Evolutionary conservation across 2,888 invertebrate genomes (phyloP).

Genomic region (Andrena camellia): DNA sequence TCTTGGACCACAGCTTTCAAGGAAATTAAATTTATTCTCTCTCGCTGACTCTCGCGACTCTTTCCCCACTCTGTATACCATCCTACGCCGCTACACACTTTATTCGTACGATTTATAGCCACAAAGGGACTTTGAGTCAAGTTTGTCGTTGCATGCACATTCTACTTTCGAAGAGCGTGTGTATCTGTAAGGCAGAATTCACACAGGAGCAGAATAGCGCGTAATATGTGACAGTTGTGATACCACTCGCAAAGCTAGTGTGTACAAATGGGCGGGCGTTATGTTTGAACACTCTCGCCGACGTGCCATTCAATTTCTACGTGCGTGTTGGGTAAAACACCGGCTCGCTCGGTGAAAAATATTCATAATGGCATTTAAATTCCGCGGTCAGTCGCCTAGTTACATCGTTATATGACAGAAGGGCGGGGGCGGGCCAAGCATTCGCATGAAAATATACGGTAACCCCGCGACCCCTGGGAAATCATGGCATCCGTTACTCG

Average conservation of each 20-base stretch:
- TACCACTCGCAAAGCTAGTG: no score
- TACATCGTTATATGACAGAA: constrained; percentile 52
- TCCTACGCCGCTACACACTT: background rate
- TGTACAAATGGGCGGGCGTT: no score
- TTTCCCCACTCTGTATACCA: background rate
- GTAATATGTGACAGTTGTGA: no score
- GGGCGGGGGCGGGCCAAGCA: constrained; percentile 46
- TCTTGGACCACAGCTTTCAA: constrained; percentile 44
- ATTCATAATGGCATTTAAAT: constrained; percentile 66
- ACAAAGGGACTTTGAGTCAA: background rate
- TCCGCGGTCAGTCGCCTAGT: constrained; percentile 54
- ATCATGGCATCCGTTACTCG: constrained; percentile 72
- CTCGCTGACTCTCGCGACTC: background rate
- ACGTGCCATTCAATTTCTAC: no score
- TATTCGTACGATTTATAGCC: background rate
- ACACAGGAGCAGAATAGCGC: no score
- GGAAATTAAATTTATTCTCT: constrained; percentile 53
- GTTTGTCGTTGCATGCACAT: background rate
- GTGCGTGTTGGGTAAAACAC: no score
- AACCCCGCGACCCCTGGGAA: constrained; percentile 68
- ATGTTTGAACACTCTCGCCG: no score
- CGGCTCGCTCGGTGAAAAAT: constrained; percentile 34
- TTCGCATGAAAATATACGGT: constrained; percentile 69
- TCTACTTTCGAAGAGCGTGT: background rate
- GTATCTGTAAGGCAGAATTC: background rate